These are phyloP conservation scores for Pentalonia nigronervosa DNA, from an alignment of 1,140 invertebrate species.

Conservation along the genomic window DNA sequence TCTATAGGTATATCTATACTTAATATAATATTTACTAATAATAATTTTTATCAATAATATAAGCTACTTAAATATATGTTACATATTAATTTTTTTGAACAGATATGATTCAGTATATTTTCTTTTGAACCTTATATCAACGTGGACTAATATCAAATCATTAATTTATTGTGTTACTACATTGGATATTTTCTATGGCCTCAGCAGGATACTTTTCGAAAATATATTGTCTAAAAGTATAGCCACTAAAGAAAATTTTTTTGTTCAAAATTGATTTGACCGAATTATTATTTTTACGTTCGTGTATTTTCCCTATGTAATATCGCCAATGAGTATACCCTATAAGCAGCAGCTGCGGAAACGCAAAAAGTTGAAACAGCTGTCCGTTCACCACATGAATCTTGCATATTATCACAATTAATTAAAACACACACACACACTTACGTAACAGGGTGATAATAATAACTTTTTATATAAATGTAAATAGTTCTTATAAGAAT, in stretches of 20 bases:
- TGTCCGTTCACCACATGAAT: constrained; percentile 24
- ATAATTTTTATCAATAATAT: background rate
- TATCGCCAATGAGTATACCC: background rate
- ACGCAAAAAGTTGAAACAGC: constrained; percentile 57
- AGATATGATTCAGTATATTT: background rate
- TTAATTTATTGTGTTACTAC: background rate
- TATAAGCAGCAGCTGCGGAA: constrained; percentile 29
- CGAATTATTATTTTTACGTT: constrained; percentile 34
- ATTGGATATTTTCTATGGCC: background rate
- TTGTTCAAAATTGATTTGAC: constrained; percentile 9
- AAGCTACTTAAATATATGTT: too few relatives aligned
- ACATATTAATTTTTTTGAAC: background rate
- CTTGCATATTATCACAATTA: constrained; percentile 53
- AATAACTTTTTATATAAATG: background rate
- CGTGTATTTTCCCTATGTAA: background rate
- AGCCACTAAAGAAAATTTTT: background rate
- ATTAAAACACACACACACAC: constrained; percentile 28
- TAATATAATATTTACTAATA: too few relatives aligned
- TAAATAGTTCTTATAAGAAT: background rate
- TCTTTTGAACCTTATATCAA: background rate
- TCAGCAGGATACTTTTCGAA: background rate
- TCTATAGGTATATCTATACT: too few relatives aligned
- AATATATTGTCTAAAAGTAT: background rate
- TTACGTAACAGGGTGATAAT: too few relatives aligned
- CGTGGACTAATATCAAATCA: background rate